Base-by-base conservation (phyloP, 2,797 vertebrate genomes). In the Smutsia gigantea region DNA sequence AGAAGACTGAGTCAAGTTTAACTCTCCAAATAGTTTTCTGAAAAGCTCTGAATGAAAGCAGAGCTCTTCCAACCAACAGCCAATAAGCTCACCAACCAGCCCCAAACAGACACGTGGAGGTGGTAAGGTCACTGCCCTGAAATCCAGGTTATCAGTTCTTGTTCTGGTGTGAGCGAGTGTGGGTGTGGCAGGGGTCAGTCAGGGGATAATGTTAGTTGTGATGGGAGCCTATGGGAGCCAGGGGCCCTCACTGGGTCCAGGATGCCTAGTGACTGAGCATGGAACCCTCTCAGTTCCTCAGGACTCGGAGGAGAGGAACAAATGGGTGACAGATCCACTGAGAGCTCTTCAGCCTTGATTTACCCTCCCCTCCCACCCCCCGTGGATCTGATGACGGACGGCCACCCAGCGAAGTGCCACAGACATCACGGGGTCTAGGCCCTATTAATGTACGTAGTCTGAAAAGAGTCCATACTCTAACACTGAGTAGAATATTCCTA, bases 11-110 rank as follows among this genome's bases (percentile, higher is more conserved):
- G 29, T 42, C 1, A 19, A 25, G n/a, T 51, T 39, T 29, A 87
- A 86, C 11, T 66, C 53, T 86, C 55, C 13, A 23, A 42, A 18
- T 21, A 51, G 71, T 57, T 90, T 69, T 63, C 57, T 81, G 55
- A 51, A 66, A 94, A 75, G 23, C 49, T 89, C 31, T 82, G 31
- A 94, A 66, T 85, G 42, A 77, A 90, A 90, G 66, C 46, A 85
- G 77, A 90, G 61, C n/a, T 23, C 39, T 63, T 42, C 53, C 29
- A 71, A n/a, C 37, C 46, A 66, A 87, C 6, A 84, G n/a, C 15
- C 27, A 15, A 1, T 34, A 51, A 75, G 15, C 42, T 88, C 29
- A 31, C 31, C 46, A 46, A 21, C 11, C 23, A 86, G 31, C 42
- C 66, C 21, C 11, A 27, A 57, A 77, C 11, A 75, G 95, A 37